These are phyloP conservation scores for Eumeta japonica DNA, from an alignment of 1,140 invertebrate species.

Conservation along the genomic window DNA sequence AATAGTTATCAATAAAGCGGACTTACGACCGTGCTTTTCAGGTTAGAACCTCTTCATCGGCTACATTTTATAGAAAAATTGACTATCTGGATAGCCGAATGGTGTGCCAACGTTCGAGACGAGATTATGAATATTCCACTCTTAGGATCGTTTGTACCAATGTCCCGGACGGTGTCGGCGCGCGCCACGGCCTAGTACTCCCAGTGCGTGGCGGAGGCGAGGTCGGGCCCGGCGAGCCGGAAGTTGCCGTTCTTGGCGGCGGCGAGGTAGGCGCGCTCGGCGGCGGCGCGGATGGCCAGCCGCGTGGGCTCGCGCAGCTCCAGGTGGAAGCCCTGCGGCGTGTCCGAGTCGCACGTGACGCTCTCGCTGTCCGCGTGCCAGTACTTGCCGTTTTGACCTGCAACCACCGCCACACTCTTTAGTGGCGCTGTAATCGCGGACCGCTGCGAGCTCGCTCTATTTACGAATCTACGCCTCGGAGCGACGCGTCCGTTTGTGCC, in stretches of 20 bases:
- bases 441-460: no score
- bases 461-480: no score
- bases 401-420: no score
- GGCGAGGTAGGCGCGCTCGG: slow-evolving; percentile 76
- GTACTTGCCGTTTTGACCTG: slow-evolving; percentile 91
- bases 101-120: no score
- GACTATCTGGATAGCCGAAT: neutral
- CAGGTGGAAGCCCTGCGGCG: slow-evolving; percentile 86
- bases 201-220: slow-evolving; percentile 84
- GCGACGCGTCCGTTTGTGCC: no score
- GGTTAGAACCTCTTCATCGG: no score
- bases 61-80: slow-evolving; percentile 1
- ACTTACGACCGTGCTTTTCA: no score
- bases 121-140: no score
- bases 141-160: no score
- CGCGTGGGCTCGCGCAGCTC: slow-evolving; percentile 89
- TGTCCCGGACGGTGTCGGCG: no score
- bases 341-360: slow-evolving; percentile 81
- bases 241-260: slow-evolving; percentile 94
- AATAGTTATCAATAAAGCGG: neutral
- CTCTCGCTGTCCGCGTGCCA: slow-evolving; percentile 87
- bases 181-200: slow-evolving; percentile 75
- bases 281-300: slow-evolving; percentile 81
- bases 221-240: slow-evolving; percentile 77
- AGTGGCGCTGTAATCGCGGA: no score